These are phyloP conservation scores for Leptodactylus fallax DNA, from an alignment of 2,797 vertebrate species.

Conservation along the genomic window DNA sequence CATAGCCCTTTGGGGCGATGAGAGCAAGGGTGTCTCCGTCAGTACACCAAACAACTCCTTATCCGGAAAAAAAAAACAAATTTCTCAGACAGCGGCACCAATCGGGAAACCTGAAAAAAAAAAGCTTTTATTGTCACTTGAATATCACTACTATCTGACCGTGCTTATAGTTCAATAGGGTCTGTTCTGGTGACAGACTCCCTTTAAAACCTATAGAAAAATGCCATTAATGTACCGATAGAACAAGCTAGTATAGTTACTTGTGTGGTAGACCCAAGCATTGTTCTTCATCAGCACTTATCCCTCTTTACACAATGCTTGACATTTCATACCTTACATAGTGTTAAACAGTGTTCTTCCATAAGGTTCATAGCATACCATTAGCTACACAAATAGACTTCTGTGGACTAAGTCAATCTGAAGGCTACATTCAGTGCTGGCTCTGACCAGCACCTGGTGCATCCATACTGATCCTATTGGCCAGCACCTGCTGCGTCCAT, in stretches of 20 bases:
- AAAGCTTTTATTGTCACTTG: no score
- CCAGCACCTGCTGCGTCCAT: no score
- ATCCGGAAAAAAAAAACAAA: no score
- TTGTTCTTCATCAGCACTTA: slow-evolving; percentile 27
- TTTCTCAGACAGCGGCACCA: no score
- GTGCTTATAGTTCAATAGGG: no score
- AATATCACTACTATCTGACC: no score
- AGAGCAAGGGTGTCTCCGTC: no score
- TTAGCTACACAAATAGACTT: not conserved
- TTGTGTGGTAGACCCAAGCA: slow-evolving; percentile 27
- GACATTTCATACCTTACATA: not conserved
- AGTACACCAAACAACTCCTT: no score
- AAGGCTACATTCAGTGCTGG: not conserved
- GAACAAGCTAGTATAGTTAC: not conserved
- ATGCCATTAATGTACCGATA: not conserved
- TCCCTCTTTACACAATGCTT: not conserved
- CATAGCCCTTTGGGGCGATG: no score
- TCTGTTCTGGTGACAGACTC: no score
- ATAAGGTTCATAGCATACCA: not conserved
- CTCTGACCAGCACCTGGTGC: not conserved
- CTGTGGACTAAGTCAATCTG: not conserved
- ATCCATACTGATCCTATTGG: not conserved
- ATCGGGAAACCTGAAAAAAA: no score
- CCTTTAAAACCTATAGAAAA: not conserved
- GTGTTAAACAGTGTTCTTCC: not conserved